Evolutionary conservation across 2,797 vertebrate species (phyloP).

Genomic region (Tapera naevia): DNA sequence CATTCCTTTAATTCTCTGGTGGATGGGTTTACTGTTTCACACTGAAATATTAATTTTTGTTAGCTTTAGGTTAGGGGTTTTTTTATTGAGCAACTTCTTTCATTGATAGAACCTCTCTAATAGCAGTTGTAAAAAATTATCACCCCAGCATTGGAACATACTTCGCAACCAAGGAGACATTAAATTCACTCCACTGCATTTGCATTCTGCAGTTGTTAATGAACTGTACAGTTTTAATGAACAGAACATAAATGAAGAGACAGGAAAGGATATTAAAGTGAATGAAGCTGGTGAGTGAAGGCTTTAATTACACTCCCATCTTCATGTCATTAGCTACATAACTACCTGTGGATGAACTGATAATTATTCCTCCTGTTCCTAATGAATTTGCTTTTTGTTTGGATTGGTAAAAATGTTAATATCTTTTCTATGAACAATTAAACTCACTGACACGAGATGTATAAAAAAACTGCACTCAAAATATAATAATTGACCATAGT

Average conservation of each 20-base stretch:
- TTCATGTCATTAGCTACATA: conserved; percentile 60
- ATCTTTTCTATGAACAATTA: background rate
- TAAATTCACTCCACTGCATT: background rate
- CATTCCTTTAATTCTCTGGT: background rate
- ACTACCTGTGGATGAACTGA: conserved; percentile 26
- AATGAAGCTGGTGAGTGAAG: background rate
- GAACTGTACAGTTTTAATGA: conserved; percentile 60
- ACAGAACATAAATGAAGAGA: conserved; percentile 26
- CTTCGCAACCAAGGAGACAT: background rate
- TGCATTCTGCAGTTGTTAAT: conserved; percentile 51
- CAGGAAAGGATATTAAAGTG: background rate
- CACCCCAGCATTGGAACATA: background rate
- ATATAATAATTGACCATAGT: background rate
- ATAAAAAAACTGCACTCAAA: background rate
- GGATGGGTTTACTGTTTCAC: background rate
- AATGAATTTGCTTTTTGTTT: conserved; percentile 52
- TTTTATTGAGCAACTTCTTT: background rate
- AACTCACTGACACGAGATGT: background rate
- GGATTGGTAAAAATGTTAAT: background rate
- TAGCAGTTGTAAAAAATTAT: background rate
- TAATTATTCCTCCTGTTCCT: background rate
- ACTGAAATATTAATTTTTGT: background rate
- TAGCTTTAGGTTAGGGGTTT: background rate
- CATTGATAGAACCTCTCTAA: background rate
- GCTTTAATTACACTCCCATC: conserved; percentile 59